phyloP scores from a whole-genome alignment of 2,888 invertebrate species.

The Apocheima hispidaria region DNA sequence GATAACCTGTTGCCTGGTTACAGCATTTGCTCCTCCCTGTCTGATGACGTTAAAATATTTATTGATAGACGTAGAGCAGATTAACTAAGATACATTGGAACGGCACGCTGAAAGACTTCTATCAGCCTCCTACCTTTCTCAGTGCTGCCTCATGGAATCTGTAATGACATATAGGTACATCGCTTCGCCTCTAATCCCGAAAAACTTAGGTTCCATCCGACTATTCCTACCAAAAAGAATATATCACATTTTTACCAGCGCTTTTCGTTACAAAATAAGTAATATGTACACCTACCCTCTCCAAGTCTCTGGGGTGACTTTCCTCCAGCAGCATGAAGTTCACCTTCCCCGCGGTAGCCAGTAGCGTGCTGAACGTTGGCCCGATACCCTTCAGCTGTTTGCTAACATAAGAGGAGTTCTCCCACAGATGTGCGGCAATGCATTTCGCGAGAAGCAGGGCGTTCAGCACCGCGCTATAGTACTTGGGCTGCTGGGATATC shows the following conservation, averaged over 20 bases:
- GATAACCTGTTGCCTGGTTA: no score
- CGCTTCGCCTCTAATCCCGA: no score
- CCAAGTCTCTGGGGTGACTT: conserved; percentile 90
- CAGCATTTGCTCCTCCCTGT: no score
- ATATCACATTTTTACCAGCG: not conserved
- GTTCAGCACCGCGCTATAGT: conserved; percentile 85
- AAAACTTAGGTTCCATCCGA: no score
- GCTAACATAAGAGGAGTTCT: conserved; percentile 89
- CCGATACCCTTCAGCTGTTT: conserved; percentile 91
- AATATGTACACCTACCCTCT: conserved; percentile 80
- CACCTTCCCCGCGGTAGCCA: conserved; percentile 89
- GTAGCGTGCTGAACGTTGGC: conserved; percentile 86
- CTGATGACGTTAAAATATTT: no score
- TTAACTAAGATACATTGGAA: no score
- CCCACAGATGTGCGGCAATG: conserved; percentile 90
- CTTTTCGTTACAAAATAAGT: not conserved
- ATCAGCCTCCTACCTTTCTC: no score
- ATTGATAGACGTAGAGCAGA: no score
- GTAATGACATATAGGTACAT: no score
- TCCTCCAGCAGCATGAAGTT: conserved; percentile 88
- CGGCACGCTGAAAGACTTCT: no score
- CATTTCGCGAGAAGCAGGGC: conserved; percentile 89
- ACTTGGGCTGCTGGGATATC: conserved; percentile 59
- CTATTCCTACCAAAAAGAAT: no score
- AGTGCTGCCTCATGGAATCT: no score